These are phyloP conservation scores for Cirrhinus mrigala DNA, from an alignment of 2,797 vertebrate genomes.

Conservation along the genomic window DNA sequence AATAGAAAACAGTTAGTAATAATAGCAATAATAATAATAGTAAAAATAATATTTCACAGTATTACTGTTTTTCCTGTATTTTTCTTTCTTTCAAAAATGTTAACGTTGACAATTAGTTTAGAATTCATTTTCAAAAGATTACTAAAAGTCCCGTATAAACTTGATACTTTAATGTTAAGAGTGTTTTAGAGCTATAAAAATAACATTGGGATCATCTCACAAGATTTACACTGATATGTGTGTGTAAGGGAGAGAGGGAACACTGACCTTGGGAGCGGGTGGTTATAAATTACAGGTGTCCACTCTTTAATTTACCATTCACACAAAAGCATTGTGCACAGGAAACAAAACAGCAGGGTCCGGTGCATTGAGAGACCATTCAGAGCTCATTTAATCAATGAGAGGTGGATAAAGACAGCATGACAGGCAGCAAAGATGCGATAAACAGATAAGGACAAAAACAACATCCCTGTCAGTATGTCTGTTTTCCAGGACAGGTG, in stretches of 20 bases:
- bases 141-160: background rate
- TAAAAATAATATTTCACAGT: too few species aligned
- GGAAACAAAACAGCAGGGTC: constrained; percentile 40
- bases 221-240: background rate
- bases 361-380: constrained; percentile 28
- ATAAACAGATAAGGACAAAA: constrained; percentile 44
- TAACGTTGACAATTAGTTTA: background rate
- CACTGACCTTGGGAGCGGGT: constrained; percentile 17
- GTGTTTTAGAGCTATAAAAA: background rate
- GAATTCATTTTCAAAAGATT: background rate
- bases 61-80: too few species aligned
- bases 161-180: background rate
- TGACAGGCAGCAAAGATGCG: constrained; percentile 35
- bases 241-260: background rate
- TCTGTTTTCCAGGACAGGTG: background rate
- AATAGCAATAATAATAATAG: too few species aligned
- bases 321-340: constrained; percentile 4
- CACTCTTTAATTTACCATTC: constrained; percentile 41
- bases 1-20: too few species aligned
- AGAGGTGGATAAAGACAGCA: constrained; percentile 32
- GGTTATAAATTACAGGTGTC: constrained; percentile 43
- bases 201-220: background rate
- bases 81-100: background rate
- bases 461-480: constrained; percentile 13
- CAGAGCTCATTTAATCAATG: constrained; percentile 50